Percentiles rank a stretch among this genome's conserved stretches.
These are phyloP conservation scores for Monopis laevigella DNA, from an alignment of 2,888 invertebrate genomes.

Conservation along the genomic window DNA sequence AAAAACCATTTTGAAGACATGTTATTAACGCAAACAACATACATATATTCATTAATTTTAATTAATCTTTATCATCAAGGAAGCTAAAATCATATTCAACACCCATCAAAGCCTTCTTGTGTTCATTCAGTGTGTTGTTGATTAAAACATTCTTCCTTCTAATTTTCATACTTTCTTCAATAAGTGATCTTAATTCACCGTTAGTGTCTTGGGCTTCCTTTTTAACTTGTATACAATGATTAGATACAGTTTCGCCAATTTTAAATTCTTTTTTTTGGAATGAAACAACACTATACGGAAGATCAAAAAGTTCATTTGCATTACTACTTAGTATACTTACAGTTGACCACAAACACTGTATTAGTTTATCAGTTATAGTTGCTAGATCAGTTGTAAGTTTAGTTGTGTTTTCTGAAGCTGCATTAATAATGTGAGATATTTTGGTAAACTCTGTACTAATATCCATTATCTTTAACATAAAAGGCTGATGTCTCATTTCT, in stretches of 20 bases:
- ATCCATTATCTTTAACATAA: slow-evolving; percentile 50
- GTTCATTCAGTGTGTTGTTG: slow-evolving; percentile 39
- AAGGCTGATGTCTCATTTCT: slow-evolving; percentile 48
- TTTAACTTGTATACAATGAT: slow-evolving; percentile 1
- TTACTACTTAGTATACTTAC: slow-evolving; percentile 44
- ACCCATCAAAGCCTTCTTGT: slow-evolving; percentile 39
- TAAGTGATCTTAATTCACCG: slow-evolving; percentile 46
- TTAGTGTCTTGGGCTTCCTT: slow-evolving; percentile 19
- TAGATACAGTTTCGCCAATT: slow-evolving; percentile 44
- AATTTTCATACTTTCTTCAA: slow-evolving; percentile 50
- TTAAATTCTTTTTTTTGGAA: slow-evolving; percentile 55
- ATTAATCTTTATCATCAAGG: slow-evolving; percentile 31
- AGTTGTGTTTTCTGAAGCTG: slow-evolving; percentile 42
- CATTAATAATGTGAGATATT: slow-evolving; percentile 44
- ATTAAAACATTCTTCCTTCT: slow-evolving; percentile 38
- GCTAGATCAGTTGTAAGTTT: slow-evolving; percentile 36
- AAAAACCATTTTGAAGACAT: too few species aligned
- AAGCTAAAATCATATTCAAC: slow-evolving; percentile 47
- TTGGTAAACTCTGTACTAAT: slow-evolving; percentile 50
- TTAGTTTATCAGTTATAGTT: slow-evolving; percentile 38
- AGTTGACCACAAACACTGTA: slow-evolving; percentile 48
- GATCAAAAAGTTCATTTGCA: slow-evolving; percentile 38
- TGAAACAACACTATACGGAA: slow-evolving; percentile 56
- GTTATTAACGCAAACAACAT: too few species aligned
- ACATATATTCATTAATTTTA: too few species aligned